phyloP scores from a whole-genome alignment of 2,888 invertebrate genomes.

The Sisyra terminalis region DNA sequence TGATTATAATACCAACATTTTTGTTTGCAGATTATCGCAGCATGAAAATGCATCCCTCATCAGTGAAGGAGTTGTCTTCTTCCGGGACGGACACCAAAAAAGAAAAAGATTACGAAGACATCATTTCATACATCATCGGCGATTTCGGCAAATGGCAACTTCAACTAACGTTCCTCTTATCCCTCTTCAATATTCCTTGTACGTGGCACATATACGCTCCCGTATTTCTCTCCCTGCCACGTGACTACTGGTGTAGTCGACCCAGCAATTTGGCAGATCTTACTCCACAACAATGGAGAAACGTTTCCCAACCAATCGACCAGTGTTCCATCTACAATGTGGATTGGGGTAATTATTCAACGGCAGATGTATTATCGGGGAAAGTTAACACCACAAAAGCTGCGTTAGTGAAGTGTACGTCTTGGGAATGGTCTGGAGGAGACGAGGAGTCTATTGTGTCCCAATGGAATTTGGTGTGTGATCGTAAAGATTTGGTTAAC shows the following conservation, averaged over 20 bases:
- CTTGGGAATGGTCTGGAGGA: constrained; percentile 9
- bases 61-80: constrained; percentile 17
- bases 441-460: constrained; percentile 50
- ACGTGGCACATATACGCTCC: constrained; percentile 67
- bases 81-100: not conserved
- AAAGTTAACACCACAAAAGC: constrained; percentile 25
- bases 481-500: constrained; percentile 47
- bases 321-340: constrained; percentile 5
- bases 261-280: constrained; percentile 38
- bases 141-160: constrained; percentile 66
- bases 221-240: constrained; percentile 52
- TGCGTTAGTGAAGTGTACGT: constrained; percentile 23
- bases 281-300: constrained; percentile 41
- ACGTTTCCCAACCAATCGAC: constrained; percentile 20
- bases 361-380: constrained; percentile 20
- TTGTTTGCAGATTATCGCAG: constrained; percentile 6
- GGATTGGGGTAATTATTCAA: constrained; percentile 23
- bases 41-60: constrained; percentile 19
- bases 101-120: constrained; percentile 35
- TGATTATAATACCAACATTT: too few relatives aligned
- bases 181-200: constrained; percentile 62
- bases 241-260: constrained; percentile 51
- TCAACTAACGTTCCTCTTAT: constrained; percentile 52
- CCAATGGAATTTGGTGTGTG: constrained; percentile 64
- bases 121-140: constrained; percentile 50